phyloP scores from a whole-genome alignment of 2,888 invertebrate genomes.

The Lathronympha strigana region DNA sequence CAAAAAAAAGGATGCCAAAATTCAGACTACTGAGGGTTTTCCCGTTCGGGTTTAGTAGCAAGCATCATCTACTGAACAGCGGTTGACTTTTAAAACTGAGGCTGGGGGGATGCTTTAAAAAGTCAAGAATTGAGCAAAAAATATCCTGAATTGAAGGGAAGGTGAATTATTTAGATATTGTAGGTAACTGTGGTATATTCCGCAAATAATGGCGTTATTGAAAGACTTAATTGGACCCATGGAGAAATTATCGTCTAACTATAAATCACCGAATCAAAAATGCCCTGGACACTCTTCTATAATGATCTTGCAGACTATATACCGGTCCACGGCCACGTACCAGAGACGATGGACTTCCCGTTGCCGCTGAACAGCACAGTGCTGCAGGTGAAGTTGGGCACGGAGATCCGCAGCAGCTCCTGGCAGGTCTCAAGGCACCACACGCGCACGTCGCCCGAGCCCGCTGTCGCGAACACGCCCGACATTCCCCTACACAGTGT shows the following conservation, averaged over 20 bases:
- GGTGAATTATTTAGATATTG: no score
- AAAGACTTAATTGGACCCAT: background rate
- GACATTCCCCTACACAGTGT: conserved; percentile 86
- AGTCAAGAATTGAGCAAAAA: no score
- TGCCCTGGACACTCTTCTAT: background rate
- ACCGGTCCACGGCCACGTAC: conserved; percentile 59
- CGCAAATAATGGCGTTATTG: background rate
- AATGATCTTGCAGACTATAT: background rate
- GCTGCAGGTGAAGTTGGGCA: conserved; percentile 95
- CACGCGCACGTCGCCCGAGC: conserved; percentile 92
- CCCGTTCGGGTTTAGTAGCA: no score
- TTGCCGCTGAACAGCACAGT: conserved; percentile 90
- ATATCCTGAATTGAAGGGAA: no score
- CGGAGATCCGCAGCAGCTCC: conserved; percentile 92
- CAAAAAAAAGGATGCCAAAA: no score
- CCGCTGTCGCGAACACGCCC: conserved; percentile 94
- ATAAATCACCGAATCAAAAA: no score
- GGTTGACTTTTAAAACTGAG: no score
- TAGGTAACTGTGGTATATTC: no score
- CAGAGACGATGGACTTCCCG: conserved; percentile 92
- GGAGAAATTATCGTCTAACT: background rate
- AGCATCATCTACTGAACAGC: no score
- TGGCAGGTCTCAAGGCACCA: conserved; percentile 91
- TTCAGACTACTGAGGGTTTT: no score
- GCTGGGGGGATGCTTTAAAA: no score